phyloP scores from a whole-genome alignment of 2,113 vertebrate genomes.

The Alces alces region DNA sequence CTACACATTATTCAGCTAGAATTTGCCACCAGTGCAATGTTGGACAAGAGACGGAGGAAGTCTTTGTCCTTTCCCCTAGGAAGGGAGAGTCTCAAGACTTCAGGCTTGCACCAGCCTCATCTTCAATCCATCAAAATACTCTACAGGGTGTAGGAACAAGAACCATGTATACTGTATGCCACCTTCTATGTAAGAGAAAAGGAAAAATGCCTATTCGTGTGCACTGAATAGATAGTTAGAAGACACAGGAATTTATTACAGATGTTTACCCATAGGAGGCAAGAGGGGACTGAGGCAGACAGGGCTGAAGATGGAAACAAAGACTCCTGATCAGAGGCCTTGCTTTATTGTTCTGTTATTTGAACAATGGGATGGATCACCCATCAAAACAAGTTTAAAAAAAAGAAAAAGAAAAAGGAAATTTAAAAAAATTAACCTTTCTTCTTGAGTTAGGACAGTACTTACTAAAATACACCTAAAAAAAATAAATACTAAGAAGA shows the following conservation, averaged over 20 bases:
- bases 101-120: background rate
- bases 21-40: no score
- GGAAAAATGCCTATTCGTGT: background rate
- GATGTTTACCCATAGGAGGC: background rate
- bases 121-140: background rate
- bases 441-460: background rate
- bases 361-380: background rate
- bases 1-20: background rate
- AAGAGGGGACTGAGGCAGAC: accelerated
- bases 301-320: background rate
- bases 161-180: accelerated
- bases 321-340: background rate
- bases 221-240: accelerated
- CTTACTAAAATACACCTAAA: background rate
- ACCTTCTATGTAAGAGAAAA: background rate
- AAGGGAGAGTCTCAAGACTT: no score
- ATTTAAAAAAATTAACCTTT: background rate
- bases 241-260: background rate
- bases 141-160: background rate
- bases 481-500: background rate
- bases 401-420: background rate
- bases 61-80: background rate
- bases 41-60: background rate
- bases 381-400: background rate
- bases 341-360: background rate